Evolutionary conservation across 2,113 vertebrate species (phyloP).

Genomic region (Sebastes schlegelii): DNA sequence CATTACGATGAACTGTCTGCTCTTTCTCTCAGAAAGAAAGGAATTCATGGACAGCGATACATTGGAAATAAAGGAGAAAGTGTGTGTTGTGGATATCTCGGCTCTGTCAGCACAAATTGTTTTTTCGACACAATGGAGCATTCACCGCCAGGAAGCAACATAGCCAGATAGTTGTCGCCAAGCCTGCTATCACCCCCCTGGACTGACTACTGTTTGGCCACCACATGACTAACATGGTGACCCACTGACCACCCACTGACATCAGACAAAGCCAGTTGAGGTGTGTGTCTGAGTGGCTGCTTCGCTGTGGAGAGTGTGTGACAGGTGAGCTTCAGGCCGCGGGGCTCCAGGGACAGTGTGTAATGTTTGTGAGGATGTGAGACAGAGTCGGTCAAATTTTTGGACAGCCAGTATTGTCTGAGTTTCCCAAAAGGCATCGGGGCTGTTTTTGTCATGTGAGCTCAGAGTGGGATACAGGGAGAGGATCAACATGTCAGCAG

Average conservation of each 20-base stretch:
- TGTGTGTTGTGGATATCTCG: slow-evolving; percentile 12
- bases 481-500: slow-evolving; percentile 33
- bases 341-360: slow-evolving; percentile 25
- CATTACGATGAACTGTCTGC: not conserved
- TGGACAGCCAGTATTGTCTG: slow-evolving; percentile 23
- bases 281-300: not conserved
- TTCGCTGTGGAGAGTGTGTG: slow-evolving; percentile 17
- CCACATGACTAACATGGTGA: slow-evolving; percentile 34
- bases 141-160: slow-evolving; percentile 50
- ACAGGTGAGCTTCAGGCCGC: slow-evolving; percentile 33
- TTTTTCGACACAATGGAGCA: slow-evolving; percentile 51
- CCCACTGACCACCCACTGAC: slow-evolving; percentile 43
- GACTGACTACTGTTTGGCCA: slow-evolving; percentile 20
- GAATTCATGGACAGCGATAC: slow-evolving; percentile 2
- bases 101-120: slow-evolving; percentile 29
- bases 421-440: slow-evolving; percentile 27
- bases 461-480: slow-evolving; percentile 3
- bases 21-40: not conserved
- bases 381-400: slow-evolving; percentile 8
- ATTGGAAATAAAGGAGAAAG: not conserved
- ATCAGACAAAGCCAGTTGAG: slow-evolving; percentile 1
- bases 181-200: slow-evolving; percentile 10
- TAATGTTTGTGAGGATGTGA: slow-evolving; percentile 14
- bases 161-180: slow-evolving; percentile 27
- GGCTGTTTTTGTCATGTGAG: slow-evolving; percentile 20